A percentile compares a stretch with the other conserved stretches of the same genome.
Conservation (phyloP, 2,888 invertebrate species). For the Polia nebulosa region DNA sequence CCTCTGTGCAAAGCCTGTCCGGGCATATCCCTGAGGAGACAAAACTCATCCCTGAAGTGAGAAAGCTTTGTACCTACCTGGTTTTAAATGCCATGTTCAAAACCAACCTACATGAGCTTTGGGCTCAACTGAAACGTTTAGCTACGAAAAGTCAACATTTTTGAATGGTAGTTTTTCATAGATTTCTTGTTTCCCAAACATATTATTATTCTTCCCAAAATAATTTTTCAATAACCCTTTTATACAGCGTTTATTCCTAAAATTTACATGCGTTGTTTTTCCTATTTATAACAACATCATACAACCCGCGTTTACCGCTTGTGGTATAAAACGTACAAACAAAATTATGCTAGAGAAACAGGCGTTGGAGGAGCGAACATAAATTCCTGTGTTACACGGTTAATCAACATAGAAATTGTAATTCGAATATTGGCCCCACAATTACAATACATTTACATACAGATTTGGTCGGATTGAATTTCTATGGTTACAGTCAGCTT, state of each 20-base stretch:
- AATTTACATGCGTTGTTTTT: conserved; percentile 45
- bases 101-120: too few species aligned
- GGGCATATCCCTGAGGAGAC: too few species aligned
- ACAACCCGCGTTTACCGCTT: conserved; percentile 61
- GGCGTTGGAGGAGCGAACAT: conserved; percentile 67
- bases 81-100: too few species aligned
- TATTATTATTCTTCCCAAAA: conserved; percentile 27
- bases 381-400: conserved; percentile 80
- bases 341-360: conserved; percentile 86
- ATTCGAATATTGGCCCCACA: conserved; percentile 85
- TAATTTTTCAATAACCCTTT: conserved; percentile 22
- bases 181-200: neutral
- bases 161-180: too few species aligned
- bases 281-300: conserved; percentile 57
- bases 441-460: conserved; percentile 90
- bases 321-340: conserved; percentile 73
- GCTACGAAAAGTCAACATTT: too few species aligned
- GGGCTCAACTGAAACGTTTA: too few species aligned
- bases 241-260: conserved; percentile 16
- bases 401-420: conserved; percentile 86
- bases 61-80: too few species aligned
- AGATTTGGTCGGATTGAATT: conserved; percentile 88
- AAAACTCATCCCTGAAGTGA: too few species aligned
- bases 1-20: too few species aligned
- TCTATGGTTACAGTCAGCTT: conserved; percentile 82